Evolutionary conservation across 2,797 vertebrate species (phyloP).

Genomic region (Spinus olivaceus): DNA sequence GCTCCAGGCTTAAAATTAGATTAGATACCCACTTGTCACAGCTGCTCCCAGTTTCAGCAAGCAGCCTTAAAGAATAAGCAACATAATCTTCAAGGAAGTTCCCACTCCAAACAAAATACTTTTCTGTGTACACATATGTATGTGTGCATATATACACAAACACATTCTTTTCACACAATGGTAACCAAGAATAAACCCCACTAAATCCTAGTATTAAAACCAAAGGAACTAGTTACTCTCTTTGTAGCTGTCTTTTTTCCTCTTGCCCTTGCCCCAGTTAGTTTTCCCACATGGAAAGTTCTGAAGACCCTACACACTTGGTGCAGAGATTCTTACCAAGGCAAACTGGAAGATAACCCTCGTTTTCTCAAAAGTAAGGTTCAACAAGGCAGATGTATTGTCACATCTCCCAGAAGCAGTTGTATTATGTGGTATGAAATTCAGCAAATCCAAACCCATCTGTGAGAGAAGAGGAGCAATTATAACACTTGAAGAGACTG

Average conservation of each 20-base stretch:
- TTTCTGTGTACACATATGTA: accelerated
- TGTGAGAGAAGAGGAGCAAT: background rate
- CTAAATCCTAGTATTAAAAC: background rate
- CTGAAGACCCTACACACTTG: background rate
- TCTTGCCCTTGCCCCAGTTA: background rate
- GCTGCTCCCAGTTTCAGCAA: background rate
- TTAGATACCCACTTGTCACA: background rate
- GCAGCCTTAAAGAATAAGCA: background rate
- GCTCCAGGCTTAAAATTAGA: background rate
- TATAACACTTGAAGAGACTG: background rate
- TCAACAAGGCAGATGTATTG: conserved; percentile 64
- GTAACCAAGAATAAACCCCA: background rate
- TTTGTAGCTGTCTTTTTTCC: background rate
- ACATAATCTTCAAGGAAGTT: background rate
- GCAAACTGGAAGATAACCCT: conserved; percentile 78
- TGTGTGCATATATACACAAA: accelerated
- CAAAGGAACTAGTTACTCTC: background rate
- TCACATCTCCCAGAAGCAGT: conserved; percentile 75
- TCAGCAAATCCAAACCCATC: conserved; percentile 73
- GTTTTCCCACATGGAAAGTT: background rate
- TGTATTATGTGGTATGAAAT: conserved; percentile 78
- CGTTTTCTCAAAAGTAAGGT: conserved; percentile 67
- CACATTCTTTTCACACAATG: background rate
- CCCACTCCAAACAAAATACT: background rate
- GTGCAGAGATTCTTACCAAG: conserved; percentile 70